These are phyloP conservation scores for Coleophora flavipennella DNA, from an alignment of 2,888 invertebrate genomes.

Conservation along the genomic window DNA sequence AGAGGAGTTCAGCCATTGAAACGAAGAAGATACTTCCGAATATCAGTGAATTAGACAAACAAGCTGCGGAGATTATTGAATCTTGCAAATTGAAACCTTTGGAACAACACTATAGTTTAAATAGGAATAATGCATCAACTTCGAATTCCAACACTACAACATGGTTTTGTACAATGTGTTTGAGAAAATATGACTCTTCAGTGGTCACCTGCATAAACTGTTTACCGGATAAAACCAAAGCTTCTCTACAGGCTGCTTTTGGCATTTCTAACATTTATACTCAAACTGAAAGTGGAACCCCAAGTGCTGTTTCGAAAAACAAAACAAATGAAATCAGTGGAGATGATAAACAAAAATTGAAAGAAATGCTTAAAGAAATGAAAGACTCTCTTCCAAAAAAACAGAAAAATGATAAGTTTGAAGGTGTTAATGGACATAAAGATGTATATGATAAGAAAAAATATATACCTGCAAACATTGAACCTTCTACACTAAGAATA, in stretches of 20 bases:
- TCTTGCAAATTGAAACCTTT: constrained; percentile 43
- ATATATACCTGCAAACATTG: constrained; percentile 18
- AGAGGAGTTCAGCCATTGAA: constrained; percentile 48
- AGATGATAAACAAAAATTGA: constrained; percentile 74
- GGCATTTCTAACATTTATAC: constrained; percentile 28
- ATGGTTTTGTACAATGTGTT: constrained; percentile 53
- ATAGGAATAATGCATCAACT: constrained; percentile 1
- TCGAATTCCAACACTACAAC: constrained; percentile 9
- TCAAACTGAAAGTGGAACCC: constrained; percentile 28
- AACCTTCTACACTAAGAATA: constrained; percentile 52
- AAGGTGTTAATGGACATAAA: constrained; percentile 9
- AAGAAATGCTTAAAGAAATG: constrained; percentile 83
- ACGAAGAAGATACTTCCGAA: constrained; percentile 77
- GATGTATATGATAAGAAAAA: constrained; percentile 2
- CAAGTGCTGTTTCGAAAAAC: constrained; percentile 13
- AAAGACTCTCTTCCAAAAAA: constrained; percentile 80
- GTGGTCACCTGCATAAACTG: constrained; percentile 41
- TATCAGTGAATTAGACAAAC: constrained; percentile 85
- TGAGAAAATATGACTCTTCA: constrained; percentile 46
- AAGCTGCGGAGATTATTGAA: constrained; percentile 82
- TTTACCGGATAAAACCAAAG: constrained; percentile 16
- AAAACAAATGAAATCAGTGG: constrained; percentile 10
- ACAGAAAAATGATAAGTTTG: constrained; percentile 44
- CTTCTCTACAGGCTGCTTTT: too few species aligned
- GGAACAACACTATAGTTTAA: constrained; percentile 27